Evolutionary conservation across 2,888 invertebrate species (phyloP).

Genomic region (Scaptomyza tumidula): DNA sequence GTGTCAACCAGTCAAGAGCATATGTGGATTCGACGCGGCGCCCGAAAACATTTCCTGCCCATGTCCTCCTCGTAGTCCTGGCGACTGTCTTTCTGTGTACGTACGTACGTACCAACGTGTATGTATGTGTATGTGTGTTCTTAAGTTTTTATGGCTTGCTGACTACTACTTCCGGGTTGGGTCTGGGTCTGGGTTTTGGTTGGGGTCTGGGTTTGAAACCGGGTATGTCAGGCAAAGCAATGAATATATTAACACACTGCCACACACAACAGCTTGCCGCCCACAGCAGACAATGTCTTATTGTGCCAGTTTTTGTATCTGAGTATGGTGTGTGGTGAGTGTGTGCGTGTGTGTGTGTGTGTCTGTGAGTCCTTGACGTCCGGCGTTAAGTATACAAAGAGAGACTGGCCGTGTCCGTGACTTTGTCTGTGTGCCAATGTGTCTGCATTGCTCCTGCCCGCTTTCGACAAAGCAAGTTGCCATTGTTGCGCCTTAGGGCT

Average conservation of each 20-base stretch:
- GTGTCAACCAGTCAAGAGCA: constrained; percentile 69
- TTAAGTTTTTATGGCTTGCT: constrained; percentile 80
- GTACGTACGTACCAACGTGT: constrained; percentile 4
- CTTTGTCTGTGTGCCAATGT: constrained; percentile 39
- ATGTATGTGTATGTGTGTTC: constrained; percentile 47
- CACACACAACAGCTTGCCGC: constrained; percentile 46
- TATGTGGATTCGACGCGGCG: constrained; percentile 62
- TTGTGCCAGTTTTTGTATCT: constrained; percentile 18
- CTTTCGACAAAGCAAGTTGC: constrained; percentile 17
- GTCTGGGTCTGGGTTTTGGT: constrained; percentile 15
- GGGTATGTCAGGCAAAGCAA: constrained; percentile 63
- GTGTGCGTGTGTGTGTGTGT: constrained; percentile 10
- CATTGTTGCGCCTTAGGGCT: constrained; percentile 68
- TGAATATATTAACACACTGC: constrained; percentile 81
- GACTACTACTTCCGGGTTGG: constrained; percentile 79
- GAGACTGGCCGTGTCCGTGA: constrained; percentile 36
- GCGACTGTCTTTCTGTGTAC: constrained; percentile 45
- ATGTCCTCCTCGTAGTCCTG: constrained; percentile 43
- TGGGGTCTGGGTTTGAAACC: constrained; percentile 24
- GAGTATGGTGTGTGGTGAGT: constrained; percentile 15
- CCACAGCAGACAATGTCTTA: constrained; percentile 61
- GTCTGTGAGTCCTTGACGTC: constrained; percentile 67
- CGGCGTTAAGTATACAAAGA: constrained; percentile 61
- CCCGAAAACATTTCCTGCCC: constrained; percentile 53
- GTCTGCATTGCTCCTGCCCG: constrained; percentile 18